Base-by-base conservation (phyloP, 1,140 invertebrate genomes). In the Radopholus similis region DNA sequence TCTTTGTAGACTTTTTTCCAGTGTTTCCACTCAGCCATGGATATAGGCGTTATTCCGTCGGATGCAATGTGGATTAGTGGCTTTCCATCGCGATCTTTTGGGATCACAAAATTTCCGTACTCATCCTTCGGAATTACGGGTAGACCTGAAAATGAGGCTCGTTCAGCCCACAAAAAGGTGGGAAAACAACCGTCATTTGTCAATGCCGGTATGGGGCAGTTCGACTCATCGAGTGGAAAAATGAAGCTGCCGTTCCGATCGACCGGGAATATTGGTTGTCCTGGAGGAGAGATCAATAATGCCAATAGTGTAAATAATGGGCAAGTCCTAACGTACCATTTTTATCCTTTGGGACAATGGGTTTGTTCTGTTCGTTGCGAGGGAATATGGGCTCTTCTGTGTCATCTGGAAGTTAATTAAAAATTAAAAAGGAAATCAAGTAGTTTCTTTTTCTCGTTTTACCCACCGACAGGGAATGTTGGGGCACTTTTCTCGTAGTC, bases 61-160 rank as follows among this genome's bases (percentile, higher is more conserved):
- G 72, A 35, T n/a, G 72, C 73, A 26, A 73, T 70, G 32, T 73
- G 73, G 47, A 73, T 73, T 34, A 73, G 66, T n/a, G 73, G 65
- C 11, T 75, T 69, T 0, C 72, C 72, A 21, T 75, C 68, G 9
- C 72, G 15, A 32, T 73, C 72, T 13, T 38, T 47, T n/a, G 72
- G 72, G 42, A 73, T 72, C 11, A 73, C 73, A 21, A 54, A 44
- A 40, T 72, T 63, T 11, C 72, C 73, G n/a, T 54, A 63, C 2
- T 58, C 69, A 21, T 73, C 73, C 30, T 35, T 71, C 5, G 72
- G 72, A 9, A 73, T 58, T 8, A 73, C 72, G n/a, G 40, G 58
- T 38, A 42, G 4, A 5, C 59, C 59, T 62, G 30, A 60, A 18
- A 6, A 26, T 21, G 5, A 21, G 23, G 38, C 9, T 1, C 6